Evolutionary conservation across 2,113 vertebrate species (phyloP).

Genomic region (Upupa epops): DNA sequence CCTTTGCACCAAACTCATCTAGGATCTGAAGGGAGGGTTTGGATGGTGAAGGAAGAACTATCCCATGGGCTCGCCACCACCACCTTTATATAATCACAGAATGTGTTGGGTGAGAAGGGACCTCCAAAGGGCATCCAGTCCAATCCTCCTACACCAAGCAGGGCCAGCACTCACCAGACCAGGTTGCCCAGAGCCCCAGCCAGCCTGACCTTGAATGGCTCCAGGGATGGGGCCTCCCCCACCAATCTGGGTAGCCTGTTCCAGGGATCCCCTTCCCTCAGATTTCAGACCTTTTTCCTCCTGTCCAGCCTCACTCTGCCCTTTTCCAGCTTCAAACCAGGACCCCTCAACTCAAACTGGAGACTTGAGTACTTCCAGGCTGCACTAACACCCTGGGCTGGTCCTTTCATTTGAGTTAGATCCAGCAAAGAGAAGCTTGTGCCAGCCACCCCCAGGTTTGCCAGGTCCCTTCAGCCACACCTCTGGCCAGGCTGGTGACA

Average conservation of each 20-base stretch:
- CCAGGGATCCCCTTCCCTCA: too few relatives aligned
- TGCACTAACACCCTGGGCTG: not conserved
- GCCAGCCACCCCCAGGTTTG: not conserved
- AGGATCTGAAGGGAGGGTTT: not conserved
- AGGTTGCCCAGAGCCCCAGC: too few relatives aligned
- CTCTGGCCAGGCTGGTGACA: conserved; percentile 6
- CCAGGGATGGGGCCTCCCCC: too few relatives aligned
- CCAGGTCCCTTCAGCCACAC: not conserved
- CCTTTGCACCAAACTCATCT: not conserved
- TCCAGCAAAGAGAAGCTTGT: not conserved
- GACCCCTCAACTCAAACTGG: not conserved
- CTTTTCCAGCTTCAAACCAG: too few relatives aligned
- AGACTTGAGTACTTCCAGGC: not conserved
- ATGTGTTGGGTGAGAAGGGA: too few relatives aligned
- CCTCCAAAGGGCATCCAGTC: too few relatives aligned
- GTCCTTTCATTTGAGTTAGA: accelerated
- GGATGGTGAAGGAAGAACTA: not conserved
- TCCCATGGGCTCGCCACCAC: not conserved
- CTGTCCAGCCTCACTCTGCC: too few relatives aligned
- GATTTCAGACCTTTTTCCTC: too few relatives aligned
- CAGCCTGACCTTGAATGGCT: too few relatives aligned
- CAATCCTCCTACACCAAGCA: too few relatives aligned
- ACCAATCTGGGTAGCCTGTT: too few relatives aligned
- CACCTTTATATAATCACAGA: not conserved
- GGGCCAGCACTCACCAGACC: too few relatives aligned